Percentiles rank a stretch among this genome's conserved stretches.
Conservation (phyloP, 2,113 vertebrate species). For the Tylochromis polylepis region DNA sequence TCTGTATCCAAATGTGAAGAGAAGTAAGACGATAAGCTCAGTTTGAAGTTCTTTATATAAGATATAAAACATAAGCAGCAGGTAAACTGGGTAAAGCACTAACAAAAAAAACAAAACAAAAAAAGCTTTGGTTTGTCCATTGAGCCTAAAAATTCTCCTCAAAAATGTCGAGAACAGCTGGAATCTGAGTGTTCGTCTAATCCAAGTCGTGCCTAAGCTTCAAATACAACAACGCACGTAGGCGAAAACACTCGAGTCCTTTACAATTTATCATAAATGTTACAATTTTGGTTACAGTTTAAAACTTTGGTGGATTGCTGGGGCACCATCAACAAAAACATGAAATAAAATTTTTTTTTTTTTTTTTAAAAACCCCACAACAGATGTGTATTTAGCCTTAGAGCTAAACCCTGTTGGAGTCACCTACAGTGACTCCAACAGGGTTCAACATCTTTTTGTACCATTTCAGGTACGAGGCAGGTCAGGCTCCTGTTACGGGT, state of each 20-base stretch:
- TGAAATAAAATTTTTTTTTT: no score
- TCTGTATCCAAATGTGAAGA: background rate
- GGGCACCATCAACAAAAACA: background rate
- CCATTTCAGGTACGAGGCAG: background rate
- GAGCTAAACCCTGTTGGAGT: no score
- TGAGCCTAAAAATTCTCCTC: background rate
- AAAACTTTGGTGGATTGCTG: background rate
- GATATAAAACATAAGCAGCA: slow-evolving; percentile 15
- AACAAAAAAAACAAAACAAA: background rate
- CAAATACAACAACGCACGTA: background rate
- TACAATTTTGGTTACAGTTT: background rate
- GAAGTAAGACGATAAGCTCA: background rate
- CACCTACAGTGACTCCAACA: background rate
- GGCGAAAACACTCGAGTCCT: background rate
- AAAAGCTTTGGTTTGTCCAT: slow-evolving; percentile 45
- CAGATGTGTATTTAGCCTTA: background rate
- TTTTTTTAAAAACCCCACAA: background rate
- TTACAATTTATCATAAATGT: background rate
- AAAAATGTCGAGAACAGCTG: background rate
- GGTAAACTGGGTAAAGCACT: slow-evolving; percentile 16
- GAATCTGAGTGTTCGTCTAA: background rate
- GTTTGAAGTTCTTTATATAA: slow-evolving; percentile 5
- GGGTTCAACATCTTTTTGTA: background rate
- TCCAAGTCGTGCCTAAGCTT: background rate
- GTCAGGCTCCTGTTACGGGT: background rate